phyloP scores from a whole-genome alignment of 2,797 vertebrate species.

The Cyprinodon diabolis region DNA sequence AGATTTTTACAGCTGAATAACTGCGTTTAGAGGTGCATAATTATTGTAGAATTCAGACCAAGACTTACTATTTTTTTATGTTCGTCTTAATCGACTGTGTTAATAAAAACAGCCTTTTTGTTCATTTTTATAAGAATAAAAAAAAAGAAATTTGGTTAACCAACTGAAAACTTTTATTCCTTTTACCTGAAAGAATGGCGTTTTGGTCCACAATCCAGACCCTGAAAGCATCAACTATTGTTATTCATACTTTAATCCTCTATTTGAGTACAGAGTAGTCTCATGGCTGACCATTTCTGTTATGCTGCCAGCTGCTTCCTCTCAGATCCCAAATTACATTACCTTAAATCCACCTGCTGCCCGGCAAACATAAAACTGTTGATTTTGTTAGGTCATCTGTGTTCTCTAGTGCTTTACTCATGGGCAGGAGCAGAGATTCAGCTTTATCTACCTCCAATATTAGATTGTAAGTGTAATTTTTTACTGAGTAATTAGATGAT shows the following conservation, averaged over 20 bases:
- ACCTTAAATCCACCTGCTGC: slow-evolving; percentile 60
- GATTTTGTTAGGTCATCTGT: slow-evolving; percentile 49
- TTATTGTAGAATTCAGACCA: too few species aligned
- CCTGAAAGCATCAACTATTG: not conserved
- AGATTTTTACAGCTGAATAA: too few species aligned
- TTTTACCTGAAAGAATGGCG: too few species aligned
- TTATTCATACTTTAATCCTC: not conserved
- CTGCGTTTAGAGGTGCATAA: too few species aligned
- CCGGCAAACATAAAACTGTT: slow-evolving; percentile 42
- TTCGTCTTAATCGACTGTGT: too few species aligned
- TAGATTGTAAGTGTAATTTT: slow-evolving; percentile 42
- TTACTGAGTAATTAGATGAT: slow-evolving; percentile 61
- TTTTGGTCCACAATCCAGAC: not conserved
- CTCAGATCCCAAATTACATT: slow-evolving; percentile 25
- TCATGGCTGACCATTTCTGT: slow-evolving; percentile 9
- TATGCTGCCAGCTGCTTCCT: slow-evolving; percentile 29
- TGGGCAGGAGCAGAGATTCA: slow-evolving; percentile 18
- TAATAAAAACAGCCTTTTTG: too few species aligned
- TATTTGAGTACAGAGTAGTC: too few species aligned
- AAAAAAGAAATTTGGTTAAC: too few species aligned
- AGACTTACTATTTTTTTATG: too few species aligned
- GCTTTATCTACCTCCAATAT: slow-evolving; percentile 25
- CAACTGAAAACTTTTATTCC: too few species aligned
- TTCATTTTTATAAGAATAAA: too few species aligned
- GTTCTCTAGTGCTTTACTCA: slow-evolving; percentile 35